These are phyloP conservation scores for Acromyrmex echinatior DNA, from an alignment of 1,140 invertebrate species.

Conservation along the genomic window DNA sequence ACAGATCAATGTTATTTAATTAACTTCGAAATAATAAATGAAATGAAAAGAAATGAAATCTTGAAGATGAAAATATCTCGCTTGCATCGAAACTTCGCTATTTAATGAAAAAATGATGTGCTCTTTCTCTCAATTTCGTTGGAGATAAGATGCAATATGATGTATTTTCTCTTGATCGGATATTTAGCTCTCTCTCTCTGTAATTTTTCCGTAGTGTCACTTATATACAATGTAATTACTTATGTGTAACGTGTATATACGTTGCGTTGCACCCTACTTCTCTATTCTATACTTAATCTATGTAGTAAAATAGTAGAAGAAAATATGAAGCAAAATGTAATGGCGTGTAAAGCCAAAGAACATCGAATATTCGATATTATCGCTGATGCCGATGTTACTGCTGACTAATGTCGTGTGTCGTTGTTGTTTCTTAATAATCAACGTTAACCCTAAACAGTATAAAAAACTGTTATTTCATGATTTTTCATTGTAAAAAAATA, in stretches of 20 bases:
- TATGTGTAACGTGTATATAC: constrained; percentile 24
- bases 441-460: constrained; percentile 67
- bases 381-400: constrained; percentile 79
- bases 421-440: constrained; percentile 86
- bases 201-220: constrained; percentile 49
- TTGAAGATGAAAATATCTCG: constrained; percentile 19
- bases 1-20: not conserved
- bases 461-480: not conserved
- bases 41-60: not conserved
- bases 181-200: constrained; percentile 46
- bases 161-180: constrained; percentile 44
- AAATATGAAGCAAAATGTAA: constrained; percentile 33
- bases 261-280: constrained; percentile 51
- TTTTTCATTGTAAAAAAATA: not conserved
- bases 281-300: constrained; percentile 66
- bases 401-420: constrained; percentile 85
- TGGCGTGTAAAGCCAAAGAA: constrained; percentile 7
- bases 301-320: constrained; percentile 19
- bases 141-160: not conserved
- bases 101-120: constrained; percentile 33
- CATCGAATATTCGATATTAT: constrained; percentile 46
- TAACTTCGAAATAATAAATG: not conserved
- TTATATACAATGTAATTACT: constrained; percentile 47
- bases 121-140: constrained; percentile 43
- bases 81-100: constrained; percentile 36